These are phyloP conservation scores for Tauraco hartlaubi DNA, from an alignment of 2,797 vertebrate genomes.

Conservation along the genomic window DNA sequence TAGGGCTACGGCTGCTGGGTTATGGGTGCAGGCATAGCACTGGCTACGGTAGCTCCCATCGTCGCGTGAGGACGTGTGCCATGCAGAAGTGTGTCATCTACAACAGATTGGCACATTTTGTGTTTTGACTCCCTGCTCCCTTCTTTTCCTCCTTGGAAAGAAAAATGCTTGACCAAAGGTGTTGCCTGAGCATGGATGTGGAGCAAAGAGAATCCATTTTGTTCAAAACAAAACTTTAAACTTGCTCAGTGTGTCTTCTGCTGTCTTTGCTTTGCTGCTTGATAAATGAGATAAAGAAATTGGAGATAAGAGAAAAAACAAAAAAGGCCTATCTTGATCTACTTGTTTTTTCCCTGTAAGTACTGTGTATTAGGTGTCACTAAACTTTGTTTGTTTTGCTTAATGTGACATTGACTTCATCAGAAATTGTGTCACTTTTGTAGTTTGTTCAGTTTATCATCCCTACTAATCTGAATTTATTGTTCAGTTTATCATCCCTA, in stretches of 20 bases:
- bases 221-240: neutral
- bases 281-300: slow-evolving; percentile 40
- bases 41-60: neutral
- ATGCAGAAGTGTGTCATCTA: neutral
- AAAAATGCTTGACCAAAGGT: neutral
- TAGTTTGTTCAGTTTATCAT: neutral
- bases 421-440: neutral
- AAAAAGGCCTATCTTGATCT: neutral
- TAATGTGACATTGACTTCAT: neutral
- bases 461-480: neutral
- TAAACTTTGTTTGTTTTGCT: neutral
- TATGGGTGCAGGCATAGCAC: neutral
- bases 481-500: neutral
- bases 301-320: slow-evolving; percentile 15
- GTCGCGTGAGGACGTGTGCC: neutral
- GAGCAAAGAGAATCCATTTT: neutral
- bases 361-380: neutral
- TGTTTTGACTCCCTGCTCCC: neutral
- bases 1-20: neutral
- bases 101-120: neutral
- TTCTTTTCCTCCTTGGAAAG: neutral
- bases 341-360: neutral
- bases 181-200: neutral
- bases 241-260: neutral
- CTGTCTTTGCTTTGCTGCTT: neutral